phyloP scores from a whole-genome alignment of 2,797 vertebrate species.

The Mus caroli region DNA sequence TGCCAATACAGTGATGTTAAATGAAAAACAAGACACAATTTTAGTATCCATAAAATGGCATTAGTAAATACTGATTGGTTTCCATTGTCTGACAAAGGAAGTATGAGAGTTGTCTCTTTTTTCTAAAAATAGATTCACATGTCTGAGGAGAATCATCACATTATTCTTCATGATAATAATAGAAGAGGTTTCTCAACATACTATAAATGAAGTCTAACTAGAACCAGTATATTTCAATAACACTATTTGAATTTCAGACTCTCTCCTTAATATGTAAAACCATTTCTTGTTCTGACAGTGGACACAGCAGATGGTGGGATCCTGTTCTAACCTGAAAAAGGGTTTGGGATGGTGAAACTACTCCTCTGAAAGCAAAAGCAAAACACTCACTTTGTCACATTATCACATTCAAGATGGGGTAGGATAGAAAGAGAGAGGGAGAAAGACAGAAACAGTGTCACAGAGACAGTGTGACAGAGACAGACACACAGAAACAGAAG shows the following conservation, averaged over 20 bases:
- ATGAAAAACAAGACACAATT: neutral
- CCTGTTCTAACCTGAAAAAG: neutral
- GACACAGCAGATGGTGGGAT: neutral
- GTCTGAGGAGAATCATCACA: neutral
- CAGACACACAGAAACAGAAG: neutral
- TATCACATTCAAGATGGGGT: neutral
- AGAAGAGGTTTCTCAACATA: neutral
- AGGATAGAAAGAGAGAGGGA: neutral
- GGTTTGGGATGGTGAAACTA: neutral
- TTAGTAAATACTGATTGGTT: neutral
- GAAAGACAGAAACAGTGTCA: neutral
- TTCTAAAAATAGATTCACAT: slow-evolving; percentile 27
- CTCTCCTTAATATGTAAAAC: neutral
- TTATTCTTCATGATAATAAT: neutral
- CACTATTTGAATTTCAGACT: neutral
- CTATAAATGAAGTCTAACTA: neutral
- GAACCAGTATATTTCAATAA: neutral
- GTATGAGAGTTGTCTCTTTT: slow-evolving; percentile 13
- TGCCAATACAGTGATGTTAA: neutral
- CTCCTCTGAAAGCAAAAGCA: neutral
- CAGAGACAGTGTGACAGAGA: neutral
- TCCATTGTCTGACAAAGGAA: slow-evolving; percentile 17
- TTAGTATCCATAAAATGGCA: neutral
- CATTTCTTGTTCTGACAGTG: neutral
- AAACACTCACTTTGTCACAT: neutral